Conservation (phyloP, 1,140 invertebrate species). For the Micrasema longulum region DNA sequence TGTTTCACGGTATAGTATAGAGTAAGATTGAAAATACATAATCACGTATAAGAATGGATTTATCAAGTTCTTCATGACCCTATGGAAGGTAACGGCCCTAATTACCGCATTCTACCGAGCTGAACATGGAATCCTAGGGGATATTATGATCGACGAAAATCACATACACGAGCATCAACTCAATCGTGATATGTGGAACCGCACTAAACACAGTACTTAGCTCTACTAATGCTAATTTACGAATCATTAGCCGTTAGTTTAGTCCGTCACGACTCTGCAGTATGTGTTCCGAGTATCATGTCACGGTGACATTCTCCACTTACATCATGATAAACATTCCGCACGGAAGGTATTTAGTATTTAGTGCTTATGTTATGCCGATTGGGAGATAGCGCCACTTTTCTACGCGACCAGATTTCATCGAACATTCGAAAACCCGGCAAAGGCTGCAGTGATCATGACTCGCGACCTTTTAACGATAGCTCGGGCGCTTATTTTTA, state of each 20-base stretch:
- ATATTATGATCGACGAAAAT: constrained; percentile 12
- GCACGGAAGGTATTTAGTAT: constrained; percentile 10
- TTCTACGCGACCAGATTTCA: not conserved
- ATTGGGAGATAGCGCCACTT: constrained; percentile 24
- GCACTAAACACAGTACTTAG: constrained; percentile 30
- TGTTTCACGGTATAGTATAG: too few species aligned
- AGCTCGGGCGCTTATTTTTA: too few species aligned
- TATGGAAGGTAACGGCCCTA: not conserved
- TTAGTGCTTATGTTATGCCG: not conserved
- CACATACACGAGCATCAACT: constrained; percentile 8
- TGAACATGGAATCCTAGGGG: not conserved
- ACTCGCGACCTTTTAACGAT: not conserved
- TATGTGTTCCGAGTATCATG: constrained; percentile 5
- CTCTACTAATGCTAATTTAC: constrained; percentile 23
- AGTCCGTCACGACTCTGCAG: constrained; percentile 19
- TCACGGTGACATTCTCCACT: constrained; percentile 15
- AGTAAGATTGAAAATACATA: too few species aligned
- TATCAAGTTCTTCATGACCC: not conserved
- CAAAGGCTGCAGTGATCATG: constrained; percentile 9
- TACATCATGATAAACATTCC: constrained; percentile 30
- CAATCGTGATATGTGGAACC: constrained; percentile 35
- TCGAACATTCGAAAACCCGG: not conserved
- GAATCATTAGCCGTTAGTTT: constrained; percentile 16
- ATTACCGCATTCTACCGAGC: constrained; percentile 3
- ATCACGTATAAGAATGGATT: too few species aligned